Base-by-base conservation (phyloP, 2,797 vertebrate species). In the Poeciliopsis paucimaculata region DNA sequence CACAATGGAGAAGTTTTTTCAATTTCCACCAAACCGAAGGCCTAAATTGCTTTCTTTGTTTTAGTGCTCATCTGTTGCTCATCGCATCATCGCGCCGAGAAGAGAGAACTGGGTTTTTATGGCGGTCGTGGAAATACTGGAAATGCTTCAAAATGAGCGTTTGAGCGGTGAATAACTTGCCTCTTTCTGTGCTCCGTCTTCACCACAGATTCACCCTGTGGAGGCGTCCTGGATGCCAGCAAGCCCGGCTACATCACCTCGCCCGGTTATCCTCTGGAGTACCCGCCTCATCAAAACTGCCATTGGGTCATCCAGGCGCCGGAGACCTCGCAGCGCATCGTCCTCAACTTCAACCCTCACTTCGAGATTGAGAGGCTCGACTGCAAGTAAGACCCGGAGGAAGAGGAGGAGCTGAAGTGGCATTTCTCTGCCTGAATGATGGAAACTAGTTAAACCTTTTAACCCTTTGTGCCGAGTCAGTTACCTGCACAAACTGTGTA, bases 321-420 rank as follows among this genome's bases (percentile, higher is more conserved):
- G 0, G 98, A 99, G 86, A 90, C 96, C 47, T 97, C 97, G 74
- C 98, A 99, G 94, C 98, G 98, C 93, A 98, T 99, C 79, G 97
- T 98, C 89, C 97, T 99, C 92, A 99, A 99, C 96, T 99, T 99
- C 95, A 99, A 99, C 94, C 98, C 98, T 11, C 98, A 99, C 93
- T 99, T 99, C 18, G 98, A 99, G 95, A 98, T 99, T 0, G 98
- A 99, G 94, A 97, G 97, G 85, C 97, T 98, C 0, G 98, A 99
- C 92, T 99, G 98, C 98, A 98, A 98, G 98, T 99, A 96, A 82
- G 82, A 64, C 1, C 11, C 53, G 60, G 41, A 70, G 39, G 64
- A 11, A 78, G 20, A 39, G 11, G 18, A 34, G 0, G 23, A 77
- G 51, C 20, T 76, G 36, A 31, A 34, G 20, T 82, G 0, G 73